These are phyloP conservation scores for Catostylus mosaicus DNA, from an alignment of 30 jellyfish, hydroid and myxozoan species.

Conservation along the genomic window DNA sequence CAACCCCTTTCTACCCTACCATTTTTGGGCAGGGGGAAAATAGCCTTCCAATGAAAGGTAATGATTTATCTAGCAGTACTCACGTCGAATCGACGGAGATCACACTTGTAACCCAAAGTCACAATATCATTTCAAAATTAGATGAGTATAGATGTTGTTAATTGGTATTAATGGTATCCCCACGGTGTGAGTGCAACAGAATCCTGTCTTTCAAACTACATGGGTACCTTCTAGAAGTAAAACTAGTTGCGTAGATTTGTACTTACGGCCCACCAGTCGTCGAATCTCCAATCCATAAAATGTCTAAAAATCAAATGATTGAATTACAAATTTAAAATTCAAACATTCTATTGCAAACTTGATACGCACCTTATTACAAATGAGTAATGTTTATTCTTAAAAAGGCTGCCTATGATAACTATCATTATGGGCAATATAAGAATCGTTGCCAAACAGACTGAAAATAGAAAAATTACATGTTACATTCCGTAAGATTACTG, in stretches of 20 bases:
- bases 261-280: not conserved
- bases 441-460: not conserved
- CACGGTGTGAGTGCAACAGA: not conserved
- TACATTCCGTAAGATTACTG: not conserved
- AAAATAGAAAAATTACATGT: not conserved
- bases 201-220: not conserved
- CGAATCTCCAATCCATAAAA: constrained; percentile 17
- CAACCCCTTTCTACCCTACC: too few species aligned
- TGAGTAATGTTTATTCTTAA: not conserved
- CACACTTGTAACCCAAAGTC: not conserved
- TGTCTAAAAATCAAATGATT: not conserved
- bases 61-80: too few species aligned
- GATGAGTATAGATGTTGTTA: not conserved
- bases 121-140: not conserved
- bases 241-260: not conserved
- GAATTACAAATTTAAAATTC: not conserved
- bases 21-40: too few species aligned
- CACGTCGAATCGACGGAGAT: too few species aligned
- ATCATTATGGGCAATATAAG: too few species aligned
- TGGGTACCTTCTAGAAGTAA: not conserved
- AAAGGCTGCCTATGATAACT: too few species aligned
- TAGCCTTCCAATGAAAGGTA: too few species aligned
- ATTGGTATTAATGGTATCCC: not conserved
- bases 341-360: not conserved
- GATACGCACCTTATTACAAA: not conserved